Base-by-base conservation (phyloP, 1,140 invertebrate genomes). In the Drosophila willistoni region DNA sequence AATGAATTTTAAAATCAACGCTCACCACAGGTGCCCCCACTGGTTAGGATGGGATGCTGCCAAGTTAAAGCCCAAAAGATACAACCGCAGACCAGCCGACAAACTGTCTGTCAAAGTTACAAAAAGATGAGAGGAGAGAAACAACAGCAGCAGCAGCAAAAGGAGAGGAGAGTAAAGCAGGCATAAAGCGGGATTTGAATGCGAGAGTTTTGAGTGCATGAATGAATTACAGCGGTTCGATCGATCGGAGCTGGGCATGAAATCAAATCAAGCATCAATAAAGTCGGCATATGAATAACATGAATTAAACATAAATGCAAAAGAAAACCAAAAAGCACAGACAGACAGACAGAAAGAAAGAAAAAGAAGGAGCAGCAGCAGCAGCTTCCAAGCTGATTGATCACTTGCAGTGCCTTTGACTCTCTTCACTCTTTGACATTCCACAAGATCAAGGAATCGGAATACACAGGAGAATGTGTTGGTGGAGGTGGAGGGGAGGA, bases 1-100 rank as follows among this genome's bases (percentile, higher is more conserved):
- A 91, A 91, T 91, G 90, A 91, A 91, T 91, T 91, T 91, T 91
- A 91, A 91, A 91, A 91, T 90, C 87, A 86, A 89, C 84, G 84
- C 84, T 84, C 84, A 69, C 84, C 84, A 90, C 84, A 89, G 84
- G 84, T 89, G 84, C 84, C 67, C 67, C 77, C 22, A 36, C 56
- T 63, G 69, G 70, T 68, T 57, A 68, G 64, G 59, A 9, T 51
- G 56, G 54, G 65, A 66, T 60, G n/a, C 55, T 62, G 47, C n/a
- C 29, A n/a, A 47, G 66, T 39, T 68, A 62, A 19, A 68, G 44
- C 64, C 73, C 13, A 13, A 47, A 44, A 47, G 44, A 19, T 47
- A 47, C 7, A 47, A 19, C 44, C 17, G 44, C 44, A 51, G 44
- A 67, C 57, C 68, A 71, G 66, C 83, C 77, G 84, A 89, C 84